Evolutionary conservation across 2,113 vertebrate species (phyloP).

Genomic region (Cyprinodon brontotheroides): DNA sequence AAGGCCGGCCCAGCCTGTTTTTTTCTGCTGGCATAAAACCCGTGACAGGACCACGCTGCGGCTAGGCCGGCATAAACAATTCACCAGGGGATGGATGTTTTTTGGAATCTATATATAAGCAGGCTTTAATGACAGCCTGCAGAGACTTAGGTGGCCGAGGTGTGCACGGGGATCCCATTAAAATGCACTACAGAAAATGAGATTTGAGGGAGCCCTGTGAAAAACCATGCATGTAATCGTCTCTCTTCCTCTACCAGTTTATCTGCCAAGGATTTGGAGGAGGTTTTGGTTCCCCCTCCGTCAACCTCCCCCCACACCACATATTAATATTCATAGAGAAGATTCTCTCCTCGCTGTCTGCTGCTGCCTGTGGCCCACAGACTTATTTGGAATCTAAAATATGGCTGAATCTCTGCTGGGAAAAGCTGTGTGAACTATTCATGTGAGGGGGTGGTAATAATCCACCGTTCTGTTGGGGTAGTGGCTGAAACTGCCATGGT

Average conservation of each 20-base stretch:
- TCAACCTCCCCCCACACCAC: conserved; percentile 57
- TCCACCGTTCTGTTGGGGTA: not conserved
- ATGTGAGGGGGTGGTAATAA: conserved; percentile 11
- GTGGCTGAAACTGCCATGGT: not conserved
- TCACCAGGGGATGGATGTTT: conserved; percentile 23
- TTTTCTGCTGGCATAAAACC: conserved; percentile 36
- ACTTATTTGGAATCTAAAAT: conserved; percentile 62
- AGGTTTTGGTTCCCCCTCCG: conserved; percentile 60
- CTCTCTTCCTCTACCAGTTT: conserved; percentile 77
- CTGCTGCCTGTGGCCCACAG: conserved; percentile 63
- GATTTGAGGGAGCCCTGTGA: conserved; percentile 79
- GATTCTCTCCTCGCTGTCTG: conserved; percentile 71
- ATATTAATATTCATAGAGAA: conserved; percentile 83
- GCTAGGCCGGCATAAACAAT: conserved; percentile 37
- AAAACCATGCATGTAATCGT: conserved; percentile 82
- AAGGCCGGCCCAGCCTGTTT: conserved; percentile 49
- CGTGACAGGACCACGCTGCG: conserved; percentile 36
- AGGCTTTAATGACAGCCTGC: conserved; percentile 34
- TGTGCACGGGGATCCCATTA: conserved; percentile 72
- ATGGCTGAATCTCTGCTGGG: conserved; percentile 53
- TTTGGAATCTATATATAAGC: conserved; percentile 17
- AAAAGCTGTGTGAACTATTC: conserved; percentile 31
- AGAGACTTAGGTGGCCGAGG: conserved; percentile 55
- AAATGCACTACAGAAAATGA: conserved; percentile 82
- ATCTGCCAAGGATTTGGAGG: conserved; percentile 77